These are phyloP conservation scores for Pelosia muscerda DNA, from an alignment of 2,888 invertebrate species.

Conservation along the genomic window DNA sequence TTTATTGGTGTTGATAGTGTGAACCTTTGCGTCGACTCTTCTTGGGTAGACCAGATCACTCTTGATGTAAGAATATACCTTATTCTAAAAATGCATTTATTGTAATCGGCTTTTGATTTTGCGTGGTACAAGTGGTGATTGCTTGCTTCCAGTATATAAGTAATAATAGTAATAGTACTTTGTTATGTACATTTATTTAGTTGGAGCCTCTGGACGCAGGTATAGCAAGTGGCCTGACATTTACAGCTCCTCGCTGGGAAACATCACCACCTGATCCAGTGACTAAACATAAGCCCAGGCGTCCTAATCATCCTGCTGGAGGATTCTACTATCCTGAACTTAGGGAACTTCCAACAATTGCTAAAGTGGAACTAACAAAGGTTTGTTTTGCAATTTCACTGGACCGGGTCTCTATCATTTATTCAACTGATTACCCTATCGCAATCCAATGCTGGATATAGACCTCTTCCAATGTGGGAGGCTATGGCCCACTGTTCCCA, in stretches of 20 bases:
- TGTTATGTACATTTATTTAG: slow-evolving; percentile 66
- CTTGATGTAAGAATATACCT: slow-evolving; percentile 76
- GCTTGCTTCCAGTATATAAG: background rate
- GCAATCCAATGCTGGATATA: too few species aligned
- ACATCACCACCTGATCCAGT: slow-evolving; percentile 94
- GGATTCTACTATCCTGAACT: slow-evolving; percentile 96
- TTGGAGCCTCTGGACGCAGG: slow-evolving; percentile 96
- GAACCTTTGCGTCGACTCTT: slow-evolving; percentile 86
- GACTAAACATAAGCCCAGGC: slow-evolving; percentile 92
- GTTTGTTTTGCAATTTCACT: slow-evolving; percentile 73
- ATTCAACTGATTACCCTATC: too few species aligned
- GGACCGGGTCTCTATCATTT: background rate
- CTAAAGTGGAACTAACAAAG: slow-evolving; percentile 94
- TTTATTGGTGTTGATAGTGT: slow-evolving; percentile 88
- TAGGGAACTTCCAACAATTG: slow-evolving; percentile 94
- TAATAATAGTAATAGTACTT: too few species aligned
- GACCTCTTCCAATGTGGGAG: too few species aligned
- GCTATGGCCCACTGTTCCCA: too few species aligned
- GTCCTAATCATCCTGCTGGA: slow-evolving; percentile 95
- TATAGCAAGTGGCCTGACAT: slow-evolving; percentile 96
- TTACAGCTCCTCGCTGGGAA: slow-evolving; percentile 97
- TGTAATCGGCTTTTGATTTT: background rate
- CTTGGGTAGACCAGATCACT: slow-evolving; percentile 86
- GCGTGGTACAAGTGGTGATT: too few species aligned
- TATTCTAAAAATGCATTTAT: background rate